These are phyloP conservation scores for Pseudomyrmex flavicornis DNA, from an alignment of 1,140 invertebrate species.

Conservation along the genomic window DNA sequence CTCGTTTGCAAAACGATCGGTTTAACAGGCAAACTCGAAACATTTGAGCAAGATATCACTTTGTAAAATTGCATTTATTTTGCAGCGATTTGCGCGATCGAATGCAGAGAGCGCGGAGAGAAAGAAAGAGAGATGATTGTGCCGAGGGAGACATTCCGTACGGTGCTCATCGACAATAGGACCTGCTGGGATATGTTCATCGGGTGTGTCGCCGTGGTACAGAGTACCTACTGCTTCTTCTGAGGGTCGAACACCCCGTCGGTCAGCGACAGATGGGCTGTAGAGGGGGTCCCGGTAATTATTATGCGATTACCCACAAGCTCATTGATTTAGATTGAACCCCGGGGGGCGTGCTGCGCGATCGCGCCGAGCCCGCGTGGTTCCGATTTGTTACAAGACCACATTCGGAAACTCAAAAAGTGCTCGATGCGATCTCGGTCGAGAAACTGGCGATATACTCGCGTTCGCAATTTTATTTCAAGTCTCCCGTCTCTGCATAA, in stretches of 20 bases:
- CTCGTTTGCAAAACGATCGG: too few species aligned
- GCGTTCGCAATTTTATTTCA: too few species aligned
- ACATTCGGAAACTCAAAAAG: constrained; percentile 17
- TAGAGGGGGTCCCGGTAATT: constrained; percentile 83
- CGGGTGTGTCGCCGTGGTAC: constrained; percentile 71
- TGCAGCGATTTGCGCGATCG: constrained; percentile 25
- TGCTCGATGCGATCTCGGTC: not conserved
- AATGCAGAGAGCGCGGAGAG: not conserved
- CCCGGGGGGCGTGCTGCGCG: constrained; percentile 71
- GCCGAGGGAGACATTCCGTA: constrained; percentile 63
- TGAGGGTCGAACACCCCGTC: constrained; percentile 76
- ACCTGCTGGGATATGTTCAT: constrained; percentile 81
- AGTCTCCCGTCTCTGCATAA: too few species aligned
- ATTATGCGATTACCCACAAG: constrained; percentile 86
- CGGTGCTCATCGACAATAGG: constrained; percentile 79
- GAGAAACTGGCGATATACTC: too few species aligned
- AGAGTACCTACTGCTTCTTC: constrained; percentile 71
- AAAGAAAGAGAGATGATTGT: constrained; percentile 22
- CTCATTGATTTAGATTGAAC: constrained; percentile 85
- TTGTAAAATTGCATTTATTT: constrained; percentile 37
- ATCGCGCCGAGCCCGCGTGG: constrained; percentile 44
- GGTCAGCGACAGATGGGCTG: constrained; percentile 82
- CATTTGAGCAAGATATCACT: constrained; percentile 14
- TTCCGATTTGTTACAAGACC: constrained; percentile 68
- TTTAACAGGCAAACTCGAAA: not conserved